These are phyloP conservation scores for Temnothorax ravouxi DNA, from an alignment of 2,888 invertebrate species.

Conservation along the genomic window DNA sequence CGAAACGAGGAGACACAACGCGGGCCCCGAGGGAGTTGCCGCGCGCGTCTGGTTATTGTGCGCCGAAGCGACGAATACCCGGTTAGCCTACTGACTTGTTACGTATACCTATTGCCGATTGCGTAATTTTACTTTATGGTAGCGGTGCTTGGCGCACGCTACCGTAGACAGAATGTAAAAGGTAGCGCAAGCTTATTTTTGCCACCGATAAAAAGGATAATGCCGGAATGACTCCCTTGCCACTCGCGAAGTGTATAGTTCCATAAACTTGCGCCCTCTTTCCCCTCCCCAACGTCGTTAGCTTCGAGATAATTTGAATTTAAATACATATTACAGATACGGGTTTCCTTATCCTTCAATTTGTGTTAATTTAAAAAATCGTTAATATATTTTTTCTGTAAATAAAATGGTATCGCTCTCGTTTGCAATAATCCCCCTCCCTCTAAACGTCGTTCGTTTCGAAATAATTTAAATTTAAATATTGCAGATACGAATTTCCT, in stretches of 20 bases:
- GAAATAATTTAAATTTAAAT: conserved; percentile 32
- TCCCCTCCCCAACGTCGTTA: not conserved
- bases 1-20: conserved; percentile 18
- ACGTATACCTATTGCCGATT: conserved; percentile 26
- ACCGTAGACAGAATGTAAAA: not conserved
- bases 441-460: not conserved
- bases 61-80: conserved; percentile 15
- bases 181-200: conserved; percentile 12
- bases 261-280: conserved; percentile 4
- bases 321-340: conserved; percentile 9
- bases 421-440: not conserved
- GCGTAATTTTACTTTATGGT: conserved; percentile 37
- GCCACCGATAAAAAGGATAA: conserved; percentile 14
- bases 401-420: not conserved
- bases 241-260: not conserved
- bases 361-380: conserved; percentile 8
- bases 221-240: conserved; percentile 15
- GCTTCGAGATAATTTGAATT: conserved; percentile 17
- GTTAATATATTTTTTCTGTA: not conserved
- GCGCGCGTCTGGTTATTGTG: conserved; percentile 34
- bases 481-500: not conserved
- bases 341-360: not conserved
- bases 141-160: not conserved
- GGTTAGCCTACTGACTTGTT: conserved; percentile 36
- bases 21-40: conserved; percentile 9